A percentile compares a stretch with the other conserved stretches of the same genome.
phyloP scores from a whole-genome alignment of 2,797 vertebrate species.

The Protosalanx chinensis region DNA sequence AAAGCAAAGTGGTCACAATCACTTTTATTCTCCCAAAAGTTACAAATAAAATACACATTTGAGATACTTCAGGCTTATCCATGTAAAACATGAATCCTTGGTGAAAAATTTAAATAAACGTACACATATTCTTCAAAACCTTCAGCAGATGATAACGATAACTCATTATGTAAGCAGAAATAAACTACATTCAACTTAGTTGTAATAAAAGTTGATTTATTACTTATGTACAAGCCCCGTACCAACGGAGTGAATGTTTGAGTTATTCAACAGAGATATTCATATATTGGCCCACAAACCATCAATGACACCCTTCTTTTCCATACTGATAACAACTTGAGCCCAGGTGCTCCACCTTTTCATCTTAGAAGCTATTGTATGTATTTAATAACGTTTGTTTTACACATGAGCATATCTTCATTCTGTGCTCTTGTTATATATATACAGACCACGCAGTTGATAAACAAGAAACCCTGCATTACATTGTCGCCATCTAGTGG shows the following conservation, averaged over 20 bases:
- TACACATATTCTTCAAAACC: not conserved
- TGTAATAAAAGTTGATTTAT: not conserved
- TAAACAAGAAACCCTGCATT: not conserved
- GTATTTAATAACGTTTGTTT: not conserved
- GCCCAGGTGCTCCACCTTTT: not conserved
- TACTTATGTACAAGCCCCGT: not conserved
- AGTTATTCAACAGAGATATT: constrained; percentile 11
- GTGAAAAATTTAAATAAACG: not conserved
- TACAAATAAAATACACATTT: not conserved
- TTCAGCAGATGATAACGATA: not conserved
- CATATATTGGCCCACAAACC: constrained; percentile 5
- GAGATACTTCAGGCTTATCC: no score
- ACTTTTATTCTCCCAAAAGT: not conserved
- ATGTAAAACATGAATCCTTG: not conserved
- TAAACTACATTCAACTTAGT: not conserved
- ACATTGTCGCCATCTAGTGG: constrained; percentile 18
- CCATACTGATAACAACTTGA: not conserved
- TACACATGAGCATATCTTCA: no score
- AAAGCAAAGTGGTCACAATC: not conserved
- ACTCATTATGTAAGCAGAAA: not conserved
- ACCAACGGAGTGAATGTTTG: constrained; percentile 28
- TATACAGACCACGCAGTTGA: constrained; percentile 9
- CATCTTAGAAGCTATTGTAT: not conserved
- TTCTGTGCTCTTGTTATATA: not conserved
- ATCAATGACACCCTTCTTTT: constrained; percentile 8